These are phyloP conservation scores for Holothuria glaberrima DNA, from an alignment of 35 echinoderm and acorn worm genomes.

Conservation along the genomic window DNA sequence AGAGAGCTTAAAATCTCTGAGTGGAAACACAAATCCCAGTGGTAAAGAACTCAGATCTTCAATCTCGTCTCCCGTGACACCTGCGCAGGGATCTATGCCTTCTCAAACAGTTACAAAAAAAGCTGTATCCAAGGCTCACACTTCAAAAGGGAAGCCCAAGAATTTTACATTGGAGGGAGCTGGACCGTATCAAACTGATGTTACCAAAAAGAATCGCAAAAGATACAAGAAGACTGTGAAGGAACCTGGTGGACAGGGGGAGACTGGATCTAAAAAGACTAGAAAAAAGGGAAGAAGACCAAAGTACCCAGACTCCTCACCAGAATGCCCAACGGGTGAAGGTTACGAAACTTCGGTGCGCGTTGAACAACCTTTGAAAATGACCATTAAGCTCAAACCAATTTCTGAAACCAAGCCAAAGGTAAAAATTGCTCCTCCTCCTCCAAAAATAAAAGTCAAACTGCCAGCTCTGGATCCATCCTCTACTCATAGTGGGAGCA, in stretches of 20 bases:
- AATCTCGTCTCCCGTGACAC: constrained; percentile 3
- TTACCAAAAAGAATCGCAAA: constrained; percentile 49
- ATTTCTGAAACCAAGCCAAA: constrained; percentile 68
- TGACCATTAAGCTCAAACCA: constrained; percentile 75
- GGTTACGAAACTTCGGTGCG: constrained; percentile 59
- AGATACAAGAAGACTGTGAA: constrained; percentile 56
- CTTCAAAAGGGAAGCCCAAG: constrained; percentile 89
- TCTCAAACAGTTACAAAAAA: constrained; percentile 21
- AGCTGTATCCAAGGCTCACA: constrained; percentile 18
- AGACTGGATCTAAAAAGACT: constrained; percentile 64
- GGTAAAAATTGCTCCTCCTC: constrained; percentile 49
- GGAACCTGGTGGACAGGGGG: constrained; percentile 55
- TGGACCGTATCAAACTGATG: constrained; percentile 61
- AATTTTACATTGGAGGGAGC: constrained; percentile 70
- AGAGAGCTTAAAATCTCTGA: not conserved
- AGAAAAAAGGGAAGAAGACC: constrained; percentile 62
- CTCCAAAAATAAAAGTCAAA: constrained; percentile 78
- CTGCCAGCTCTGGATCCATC: constrained; percentile 55
- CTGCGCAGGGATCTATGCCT: constrained; percentile 17
- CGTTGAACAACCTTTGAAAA: constrained; percentile 77
- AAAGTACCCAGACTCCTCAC: constrained; percentile 77
- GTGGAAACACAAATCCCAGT: not conserved
- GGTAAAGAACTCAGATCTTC: constrained; percentile 49
- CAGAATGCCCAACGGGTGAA: constrained; percentile 55
- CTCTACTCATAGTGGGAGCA: constrained; percentile 6